Base-by-base conservation (phyloP, 2,888 invertebrate species). In the Pachycephus smyrnensis region DNA sequence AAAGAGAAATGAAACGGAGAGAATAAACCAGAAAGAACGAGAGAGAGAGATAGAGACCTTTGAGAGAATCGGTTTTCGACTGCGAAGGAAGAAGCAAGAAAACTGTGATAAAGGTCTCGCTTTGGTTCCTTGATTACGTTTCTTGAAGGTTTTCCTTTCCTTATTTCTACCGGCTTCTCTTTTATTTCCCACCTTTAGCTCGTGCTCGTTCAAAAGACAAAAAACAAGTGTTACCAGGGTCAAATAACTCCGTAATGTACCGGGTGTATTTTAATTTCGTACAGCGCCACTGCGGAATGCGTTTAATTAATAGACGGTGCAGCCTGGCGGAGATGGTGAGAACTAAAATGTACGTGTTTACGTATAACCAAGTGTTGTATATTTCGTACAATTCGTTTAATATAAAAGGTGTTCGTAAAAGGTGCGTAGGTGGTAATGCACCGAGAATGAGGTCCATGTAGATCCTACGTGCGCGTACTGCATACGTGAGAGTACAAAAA, bases 201-300 rank as follows among this genome's bases (percentile, higher is more conserved):
- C 36, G n/a, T 15, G 30, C 36, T 36, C n/a, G 23, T 33, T 23
- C 11, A 23, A 30, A 35, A 31, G 23, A 12, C 0, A n/a, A 12
- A 31, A 35, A 73, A 35, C 11, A 73, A 35, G 6, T 15, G 23
- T 31, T 9, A 71, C 71, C 15, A 73, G 73, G 73, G 36, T 36
- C 15, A 35, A 73, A 73, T 73, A 73, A 73, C 35, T 73, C 35
- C 35, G 73, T 35, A 33, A 73, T 73, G 73, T 82, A 81, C 81
- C 81, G 81, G 84, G 81, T 82, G 86, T 84, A 84, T 85, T 86
- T 85, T 82, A 85, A 86, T 84, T 84, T 84, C 82, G 84, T 75
- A 76, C 77, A 40, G 40, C 79, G 68, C 79, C 68, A 33, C 35
- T 77, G 75, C 75, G 78, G 82, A 84, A 82, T 79, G 82, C 79